Conservation (phyloP, 2,113 vertebrate species). For the Pedionomus torquatus region DNA sequence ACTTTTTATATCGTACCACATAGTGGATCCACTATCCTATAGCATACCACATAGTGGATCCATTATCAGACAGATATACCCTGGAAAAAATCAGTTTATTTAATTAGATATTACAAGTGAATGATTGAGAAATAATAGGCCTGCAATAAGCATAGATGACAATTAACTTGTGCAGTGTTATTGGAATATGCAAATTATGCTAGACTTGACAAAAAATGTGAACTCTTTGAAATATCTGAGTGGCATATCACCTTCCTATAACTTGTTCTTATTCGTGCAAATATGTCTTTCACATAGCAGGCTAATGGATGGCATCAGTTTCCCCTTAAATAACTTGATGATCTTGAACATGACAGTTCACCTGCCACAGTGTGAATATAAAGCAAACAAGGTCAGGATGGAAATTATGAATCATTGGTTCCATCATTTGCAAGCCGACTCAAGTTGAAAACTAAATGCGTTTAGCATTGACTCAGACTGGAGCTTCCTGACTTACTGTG, state of each 20-base stretch:
- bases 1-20: background rate
- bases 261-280: background rate
- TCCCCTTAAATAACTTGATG: background rate
- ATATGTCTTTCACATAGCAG: background rate
- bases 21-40: background rate
- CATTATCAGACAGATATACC: background rate
- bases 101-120: background rate
- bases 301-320: background rate
- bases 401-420: slow-evolving; percentile 75
- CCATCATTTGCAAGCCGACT: slow-evolving; percentile 41
- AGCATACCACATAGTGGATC: background rate
- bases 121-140: background rate
- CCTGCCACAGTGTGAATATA: slow-evolving; percentile 6
- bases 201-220: background rate
- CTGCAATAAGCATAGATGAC: background rate
- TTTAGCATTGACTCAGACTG: slow-evolving; percentile 70
- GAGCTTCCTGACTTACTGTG: slow-evolving; percentile 67
- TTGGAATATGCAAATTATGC: background rate
- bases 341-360: slow-evolving; percentile 23
- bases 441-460: slow-evolving; percentile 70
- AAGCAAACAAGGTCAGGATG: slow-evolving; percentile 60
- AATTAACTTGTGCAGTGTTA: background rate
- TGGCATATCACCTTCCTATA: background rate
- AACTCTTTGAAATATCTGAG: background rate
- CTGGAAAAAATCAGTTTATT: background rate